phyloP scores from a whole-genome alignment of 2,113 vertebrate genomes.

The Motacilla tschutschensis region DNA sequence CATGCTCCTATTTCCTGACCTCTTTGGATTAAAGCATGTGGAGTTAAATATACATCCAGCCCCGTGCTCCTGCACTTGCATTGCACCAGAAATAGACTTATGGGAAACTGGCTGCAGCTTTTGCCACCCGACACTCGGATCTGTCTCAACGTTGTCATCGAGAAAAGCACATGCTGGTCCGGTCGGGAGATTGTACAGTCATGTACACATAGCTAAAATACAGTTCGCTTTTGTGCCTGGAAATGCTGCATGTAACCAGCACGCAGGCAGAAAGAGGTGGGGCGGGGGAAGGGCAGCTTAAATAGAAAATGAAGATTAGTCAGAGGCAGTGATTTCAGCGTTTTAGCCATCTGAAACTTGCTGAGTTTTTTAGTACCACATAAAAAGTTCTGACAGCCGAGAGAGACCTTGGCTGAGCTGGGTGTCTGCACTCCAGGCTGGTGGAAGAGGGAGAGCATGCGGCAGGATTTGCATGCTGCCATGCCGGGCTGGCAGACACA shows the following conservation, averaged over 20 bases:
- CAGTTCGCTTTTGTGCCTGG: not conserved
- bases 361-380: not conserved
- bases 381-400: not conserved
- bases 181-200: not conserved
- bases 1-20: constrained; percentile 68
- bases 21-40: constrained; percentile 67
- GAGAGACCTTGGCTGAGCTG: not conserved
- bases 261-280: not conserved
- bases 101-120: constrained; percentile 59
- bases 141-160: constrained; percentile 26
- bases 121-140: constrained; percentile 24
- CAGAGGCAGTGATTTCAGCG: constrained; percentile 29
- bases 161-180: not conserved
- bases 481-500: not conserved
- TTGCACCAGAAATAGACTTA: constrained; percentile 62
- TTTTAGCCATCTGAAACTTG: not conserved
- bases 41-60: constrained; percentile 66
- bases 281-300: not conserved
- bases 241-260: not conserved
- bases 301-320: not conserved
- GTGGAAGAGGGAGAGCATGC: not conserved
- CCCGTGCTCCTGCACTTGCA: constrained; percentile 8
- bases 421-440: not conserved
- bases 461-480: not conserved
- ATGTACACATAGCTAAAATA: not conserved